A percentile compares a stretch with the other conserved stretches of the same genome.
These are phyloP conservation scores for Neotoxoptera formosana DNA, from an alignment of 1,140 invertebrate species.

Conservation along the genomic window DNA sequence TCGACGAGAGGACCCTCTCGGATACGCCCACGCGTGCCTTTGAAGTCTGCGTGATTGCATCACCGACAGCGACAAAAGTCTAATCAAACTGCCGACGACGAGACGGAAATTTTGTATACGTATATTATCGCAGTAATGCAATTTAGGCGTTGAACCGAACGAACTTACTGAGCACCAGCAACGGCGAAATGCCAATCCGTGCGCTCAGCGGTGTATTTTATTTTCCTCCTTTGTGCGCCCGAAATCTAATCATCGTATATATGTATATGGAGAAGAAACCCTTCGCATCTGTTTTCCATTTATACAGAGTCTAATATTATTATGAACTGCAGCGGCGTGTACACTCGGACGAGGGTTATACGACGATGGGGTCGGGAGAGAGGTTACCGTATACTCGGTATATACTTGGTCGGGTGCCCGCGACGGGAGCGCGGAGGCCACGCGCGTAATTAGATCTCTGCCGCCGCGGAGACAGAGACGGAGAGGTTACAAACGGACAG, in stretches of 20 bases:
- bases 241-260: background rate
- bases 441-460: background rate
- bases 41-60: background rate
- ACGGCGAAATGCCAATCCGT: no score
- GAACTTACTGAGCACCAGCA: background rate
- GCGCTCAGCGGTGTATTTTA: background rate
- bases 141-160: background rate
- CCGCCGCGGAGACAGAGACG: background rate
- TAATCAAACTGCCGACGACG: background rate
- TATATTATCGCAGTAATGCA: background rate
- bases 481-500: no score
- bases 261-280: background rate
- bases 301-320: background rate
- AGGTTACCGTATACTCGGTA: background rate
- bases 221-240: background rate
- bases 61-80: background rate
- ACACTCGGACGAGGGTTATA: background rate
- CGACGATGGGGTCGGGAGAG: background rate
- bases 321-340: background rate
- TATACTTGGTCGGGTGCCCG: background rate
- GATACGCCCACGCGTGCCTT: background rate
- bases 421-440: background rate
- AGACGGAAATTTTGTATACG: background rate
- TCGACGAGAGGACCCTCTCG: background rate
- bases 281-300: slow-evolving; percentile 7